Evolutionary conservation across 2,113 vertebrate genomes (phyloP).

Genomic region (Neofelis nebulosa): DNA sequence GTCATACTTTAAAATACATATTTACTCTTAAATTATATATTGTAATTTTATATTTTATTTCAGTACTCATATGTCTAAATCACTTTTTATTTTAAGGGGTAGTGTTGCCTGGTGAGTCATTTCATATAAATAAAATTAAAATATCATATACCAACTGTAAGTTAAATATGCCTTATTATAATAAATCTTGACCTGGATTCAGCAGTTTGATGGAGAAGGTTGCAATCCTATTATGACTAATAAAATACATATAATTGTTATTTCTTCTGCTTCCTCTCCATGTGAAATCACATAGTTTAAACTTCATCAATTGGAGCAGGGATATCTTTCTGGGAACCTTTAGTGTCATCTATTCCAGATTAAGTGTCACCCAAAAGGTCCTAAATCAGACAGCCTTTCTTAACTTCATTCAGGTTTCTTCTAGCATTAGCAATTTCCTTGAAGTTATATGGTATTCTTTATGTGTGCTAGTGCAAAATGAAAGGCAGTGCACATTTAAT

Average conservation of each 20-base stretch:
- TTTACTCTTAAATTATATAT: not conserved
- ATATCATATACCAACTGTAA: not conserved
- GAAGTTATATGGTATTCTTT: not conserved
- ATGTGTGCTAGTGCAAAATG: not conserved
- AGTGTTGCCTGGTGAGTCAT: not conserved
- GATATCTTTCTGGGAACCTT: not conserved
- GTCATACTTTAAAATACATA: not conserved
- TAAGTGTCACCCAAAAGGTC: not conserved
- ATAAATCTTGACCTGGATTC: not conserved
- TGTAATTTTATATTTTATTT: not conserved
- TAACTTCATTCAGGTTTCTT: not conserved
- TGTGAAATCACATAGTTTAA: not conserved
- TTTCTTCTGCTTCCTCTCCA: not conserved
- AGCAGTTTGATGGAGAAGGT: not conserved
- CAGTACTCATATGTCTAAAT: not conserved
- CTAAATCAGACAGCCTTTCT: not conserved
- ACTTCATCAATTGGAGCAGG: not conserved
- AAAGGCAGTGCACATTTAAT: not conserved
- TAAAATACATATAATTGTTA: not conserved
- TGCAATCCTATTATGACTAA: not conserved
- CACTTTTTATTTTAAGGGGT: not conserved
- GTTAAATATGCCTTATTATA: not conserved
- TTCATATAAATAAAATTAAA: slow-evolving; percentile 5
- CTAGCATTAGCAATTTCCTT: not conserved
- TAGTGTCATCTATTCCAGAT: not conserved